Percentiles rank a stretch among this genome's conserved stretches.
These are phyloP conservation scores for Macropus fuliginosus DNA, from an alignment of 2,797 vertebrate species.

Conservation along the genomic window DNA sequence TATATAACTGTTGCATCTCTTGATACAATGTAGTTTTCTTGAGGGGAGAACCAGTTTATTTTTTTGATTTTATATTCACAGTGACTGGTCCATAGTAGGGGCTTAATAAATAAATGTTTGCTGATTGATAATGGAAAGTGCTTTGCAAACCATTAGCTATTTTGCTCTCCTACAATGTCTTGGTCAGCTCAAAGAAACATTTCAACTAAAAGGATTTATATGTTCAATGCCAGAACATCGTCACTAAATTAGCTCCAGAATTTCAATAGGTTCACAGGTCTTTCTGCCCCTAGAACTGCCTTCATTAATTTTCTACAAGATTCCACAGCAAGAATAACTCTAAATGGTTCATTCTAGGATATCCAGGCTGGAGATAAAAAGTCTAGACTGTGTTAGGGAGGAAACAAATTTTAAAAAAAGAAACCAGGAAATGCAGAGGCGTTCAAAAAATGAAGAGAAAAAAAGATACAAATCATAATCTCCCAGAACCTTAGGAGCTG, in stretches of 20 bases:
- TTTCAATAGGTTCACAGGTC: not conserved
- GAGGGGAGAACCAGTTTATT: not conserved
- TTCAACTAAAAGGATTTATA: not conserved
- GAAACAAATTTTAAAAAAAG: not conserved
- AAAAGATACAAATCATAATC: not conserved
- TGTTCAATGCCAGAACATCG: rapidly evolving
- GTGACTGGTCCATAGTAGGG: not conserved
- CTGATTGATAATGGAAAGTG: not conserved
- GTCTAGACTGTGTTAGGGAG: not conserved
- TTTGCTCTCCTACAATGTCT: not conserved
- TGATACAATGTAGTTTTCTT: not conserved
- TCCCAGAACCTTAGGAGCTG: not conserved
- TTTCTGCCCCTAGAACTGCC: not conserved
- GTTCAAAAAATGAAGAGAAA: slow-evolving; percentile 4
- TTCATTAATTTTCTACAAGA: not conserved
- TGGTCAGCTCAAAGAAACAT: not conserved
- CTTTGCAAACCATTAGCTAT: not conserved
- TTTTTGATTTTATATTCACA: not conserved
- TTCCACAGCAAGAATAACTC: not conserved
- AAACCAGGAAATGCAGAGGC: slow-evolving; percentile 2
- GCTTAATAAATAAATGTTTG: not conserved
- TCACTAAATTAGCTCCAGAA: not conserved
- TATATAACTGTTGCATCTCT: not conserved
- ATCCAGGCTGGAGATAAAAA: not conserved
- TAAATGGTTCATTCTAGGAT: not conserved